Percentiles rank a stretch among this genome's conserved stretches.
These are phyloP conservation scores for Molossus molossus DNA, from an alignment of 2,797 vertebrate species.

Conservation along the genomic window DNA sequence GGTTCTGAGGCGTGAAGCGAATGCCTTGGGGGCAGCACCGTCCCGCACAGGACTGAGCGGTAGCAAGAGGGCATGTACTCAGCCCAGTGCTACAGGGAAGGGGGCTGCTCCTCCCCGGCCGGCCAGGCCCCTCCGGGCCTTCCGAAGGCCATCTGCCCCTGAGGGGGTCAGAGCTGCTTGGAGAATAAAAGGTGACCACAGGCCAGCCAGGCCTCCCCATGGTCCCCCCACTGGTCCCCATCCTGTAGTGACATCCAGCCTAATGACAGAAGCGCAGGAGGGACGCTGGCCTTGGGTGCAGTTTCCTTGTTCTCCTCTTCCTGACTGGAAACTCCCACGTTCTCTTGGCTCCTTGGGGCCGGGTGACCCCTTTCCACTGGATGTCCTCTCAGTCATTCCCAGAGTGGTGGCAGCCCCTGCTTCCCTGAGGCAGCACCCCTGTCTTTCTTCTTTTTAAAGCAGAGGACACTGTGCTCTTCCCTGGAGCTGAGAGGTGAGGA, in stretches of 20 bases:
- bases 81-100: neutral
- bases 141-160: neutral
- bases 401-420: neutral
- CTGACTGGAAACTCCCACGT: fast-evolving
- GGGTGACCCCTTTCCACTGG: neutral
- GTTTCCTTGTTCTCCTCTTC: neutral
- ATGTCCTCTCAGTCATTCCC: neutral
- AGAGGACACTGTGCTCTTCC: neutral
- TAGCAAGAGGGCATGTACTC: fast-evolving
- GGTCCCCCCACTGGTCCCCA: fast-evolving
- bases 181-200: neutral
- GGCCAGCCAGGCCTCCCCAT: neutral
- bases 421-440: neutral
- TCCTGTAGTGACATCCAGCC: neutral
- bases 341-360: neutral
- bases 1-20: neutral
- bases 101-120: too few relatives aligned
- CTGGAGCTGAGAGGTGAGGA: neutral
- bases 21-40: fast-evolving
- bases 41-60: neutral
- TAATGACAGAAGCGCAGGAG: neutral
- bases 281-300: too few relatives aligned
- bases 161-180: neutral
- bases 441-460: neutral
- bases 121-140: neutral